Evolutionary conservation across 2,113 vertebrate species (phyloP).

Genomic region (Tor tambroides): DNA sequence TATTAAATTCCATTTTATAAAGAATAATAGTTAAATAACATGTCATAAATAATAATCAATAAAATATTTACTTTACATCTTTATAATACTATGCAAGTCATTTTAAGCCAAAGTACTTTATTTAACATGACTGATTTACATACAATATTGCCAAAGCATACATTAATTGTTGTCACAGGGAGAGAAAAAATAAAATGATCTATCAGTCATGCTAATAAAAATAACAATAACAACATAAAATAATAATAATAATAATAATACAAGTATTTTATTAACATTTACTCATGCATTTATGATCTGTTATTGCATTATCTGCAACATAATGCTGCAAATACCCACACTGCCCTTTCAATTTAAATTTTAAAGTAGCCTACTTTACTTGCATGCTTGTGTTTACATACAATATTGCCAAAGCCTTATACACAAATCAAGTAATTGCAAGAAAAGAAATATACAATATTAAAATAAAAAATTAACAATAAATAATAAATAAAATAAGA

Average conservation of each 20-base stretch:
- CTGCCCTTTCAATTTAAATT: conserved; percentile 23
- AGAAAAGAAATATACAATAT: background rate
- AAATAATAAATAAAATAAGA: too few species aligned
- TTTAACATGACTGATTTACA: background rate
- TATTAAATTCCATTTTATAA: too few species aligned
- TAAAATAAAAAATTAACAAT: background rate
- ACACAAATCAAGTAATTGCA: background rate
- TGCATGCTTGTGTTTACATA: background rate
- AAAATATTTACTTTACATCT: background rate
- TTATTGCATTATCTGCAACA: too few species aligned
- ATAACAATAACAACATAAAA: too few species aligned
- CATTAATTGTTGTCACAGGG: background rate
- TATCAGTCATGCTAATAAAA: background rate
- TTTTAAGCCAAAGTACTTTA: background rate
- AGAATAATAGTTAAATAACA: background rate
- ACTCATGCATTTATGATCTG: too few species aligned
- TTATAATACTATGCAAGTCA: background rate
- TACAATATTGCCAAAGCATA: too few species aligned
- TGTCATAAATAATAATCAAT: background rate
- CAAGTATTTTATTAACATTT: too few species aligned
- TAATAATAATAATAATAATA: too few species aligned
- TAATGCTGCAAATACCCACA: conserved; percentile 59
- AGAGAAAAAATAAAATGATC: background rate
- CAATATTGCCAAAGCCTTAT: background rate
- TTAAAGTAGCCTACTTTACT: background rate